Conservation (phyloP, 2,113 vertebrate species). For the Columbina picui region DNA sequence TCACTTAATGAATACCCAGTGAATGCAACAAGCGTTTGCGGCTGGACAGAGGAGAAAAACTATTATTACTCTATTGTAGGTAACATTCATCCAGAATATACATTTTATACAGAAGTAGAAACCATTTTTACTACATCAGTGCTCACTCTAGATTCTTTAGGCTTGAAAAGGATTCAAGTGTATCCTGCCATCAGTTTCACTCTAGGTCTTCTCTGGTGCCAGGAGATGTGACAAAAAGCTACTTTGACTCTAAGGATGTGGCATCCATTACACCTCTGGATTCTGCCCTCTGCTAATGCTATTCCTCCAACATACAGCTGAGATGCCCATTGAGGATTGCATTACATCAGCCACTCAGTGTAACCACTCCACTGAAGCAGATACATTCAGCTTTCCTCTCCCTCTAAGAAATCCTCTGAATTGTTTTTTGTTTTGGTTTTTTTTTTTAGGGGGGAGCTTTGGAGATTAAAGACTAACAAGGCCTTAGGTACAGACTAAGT, state of each 20-base stretch:
- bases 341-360: neutral
- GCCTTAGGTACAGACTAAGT: neutral
- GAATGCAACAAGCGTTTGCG: constrained; percentile 82
- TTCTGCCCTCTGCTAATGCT: neutral
- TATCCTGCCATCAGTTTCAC: neutral
- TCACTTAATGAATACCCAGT: constrained; percentile 87
- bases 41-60: constrained; percentile 72
- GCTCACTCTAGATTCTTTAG: neutral
- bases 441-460: neutral
- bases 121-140: neutral
- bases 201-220: neutral
- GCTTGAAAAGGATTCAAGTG: neutral
- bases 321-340: neutral
- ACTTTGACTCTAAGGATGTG: neutral
- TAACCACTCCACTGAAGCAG: neutral
- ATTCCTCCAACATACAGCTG: neutral
- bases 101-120: neutral
- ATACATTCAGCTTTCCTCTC: neutral
- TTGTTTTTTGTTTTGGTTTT: neutral
- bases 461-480: neutral
- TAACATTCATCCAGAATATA: neutral
- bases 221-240: neutral
- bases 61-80: neutral
- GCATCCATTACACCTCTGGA: neutral
- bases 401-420: neutral